Conservation (phyloP, 2,797 vertebrate species). For the Gallinago nigripennis region DNA sequence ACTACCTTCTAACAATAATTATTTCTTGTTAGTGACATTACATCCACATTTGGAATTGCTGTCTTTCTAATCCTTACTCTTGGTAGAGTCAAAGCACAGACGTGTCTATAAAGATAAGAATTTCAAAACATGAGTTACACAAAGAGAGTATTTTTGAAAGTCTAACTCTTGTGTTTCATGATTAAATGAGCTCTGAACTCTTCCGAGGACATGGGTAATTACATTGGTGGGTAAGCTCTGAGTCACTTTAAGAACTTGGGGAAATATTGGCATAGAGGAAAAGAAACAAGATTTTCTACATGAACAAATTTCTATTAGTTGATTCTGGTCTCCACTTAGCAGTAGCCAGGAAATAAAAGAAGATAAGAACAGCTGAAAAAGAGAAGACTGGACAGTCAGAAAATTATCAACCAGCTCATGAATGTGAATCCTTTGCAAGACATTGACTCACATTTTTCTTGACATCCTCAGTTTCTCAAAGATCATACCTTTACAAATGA, state of each 20-base stretch:
- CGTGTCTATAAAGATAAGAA: not conserved
- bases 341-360: not conserved
- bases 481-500: not conserved
- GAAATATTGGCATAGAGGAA: not conserved
- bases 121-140: not conserved
- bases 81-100: not conserved
- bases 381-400: not conserved
- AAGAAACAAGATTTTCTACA: not conserved
- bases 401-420: not conserved
- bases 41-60: not conserved
- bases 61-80: slow-evolving; percentile 10
- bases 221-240: not conserved
- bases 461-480: not conserved
- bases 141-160: not conserved
- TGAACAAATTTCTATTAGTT: not conserved
- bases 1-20: not conserved
- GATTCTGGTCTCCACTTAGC: not conserved
- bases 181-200: not conserved
- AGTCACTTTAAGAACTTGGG: not conserved
- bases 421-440: not conserved
- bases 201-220: not conserved
- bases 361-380: not conserved
- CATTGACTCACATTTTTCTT: not conserved
- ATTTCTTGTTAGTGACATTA: not conserved
- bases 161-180: not conserved